Conservation (phyloP, 2,888 invertebrate species). For the Clistopyga incitator region DNA sequence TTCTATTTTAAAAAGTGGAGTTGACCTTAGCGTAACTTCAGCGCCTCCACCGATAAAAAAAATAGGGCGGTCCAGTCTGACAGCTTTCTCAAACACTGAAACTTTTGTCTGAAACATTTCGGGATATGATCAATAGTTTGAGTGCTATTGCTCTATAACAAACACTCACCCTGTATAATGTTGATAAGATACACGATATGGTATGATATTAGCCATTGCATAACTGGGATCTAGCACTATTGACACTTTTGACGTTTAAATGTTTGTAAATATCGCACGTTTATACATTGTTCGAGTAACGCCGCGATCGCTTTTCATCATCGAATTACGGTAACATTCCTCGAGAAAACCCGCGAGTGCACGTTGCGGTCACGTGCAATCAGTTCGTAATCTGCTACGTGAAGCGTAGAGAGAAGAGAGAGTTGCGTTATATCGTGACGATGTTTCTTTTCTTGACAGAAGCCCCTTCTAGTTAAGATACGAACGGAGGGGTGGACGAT, state of each 20-base stretch:
- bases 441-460: slow-evolving; percentile 8
- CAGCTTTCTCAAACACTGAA: too few relatives aligned
- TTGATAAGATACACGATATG: slow-evolving; percentile 8
- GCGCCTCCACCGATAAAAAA: too few relatives aligned
- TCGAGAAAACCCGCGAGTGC: slow-evolving; percentile 14
- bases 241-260: not conserved
- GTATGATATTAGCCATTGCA: not conserved
- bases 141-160: too few relatives aligned
- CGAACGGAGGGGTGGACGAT: too few relatives aligned
- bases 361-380: slow-evolving; percentile 44
- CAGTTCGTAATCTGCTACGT: slow-evolving; percentile 6
- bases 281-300: not conserved
- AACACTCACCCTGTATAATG: not conserved
- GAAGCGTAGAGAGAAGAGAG: not conserved
- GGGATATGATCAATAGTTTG: too few relatives aligned
- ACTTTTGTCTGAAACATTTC: too few relatives aligned
- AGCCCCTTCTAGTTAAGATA: too few relatives aligned
- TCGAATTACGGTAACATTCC: slow-evolving; percentile 41
- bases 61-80: too few relatives aligned
- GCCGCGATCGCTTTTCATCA: slow-evolving; percentile 25
- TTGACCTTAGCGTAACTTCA: too few relatives aligned
- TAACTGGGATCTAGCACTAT: not conserved
- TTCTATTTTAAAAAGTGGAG: too few relatives aligned
- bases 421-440: not conserved
- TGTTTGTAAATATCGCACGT: not conserved